These are phyloP conservation scores for Stratiolaelaps scimitus DNA, from an alignment of 1,140 invertebrate species.

Conservation along the genomic window DNA sequence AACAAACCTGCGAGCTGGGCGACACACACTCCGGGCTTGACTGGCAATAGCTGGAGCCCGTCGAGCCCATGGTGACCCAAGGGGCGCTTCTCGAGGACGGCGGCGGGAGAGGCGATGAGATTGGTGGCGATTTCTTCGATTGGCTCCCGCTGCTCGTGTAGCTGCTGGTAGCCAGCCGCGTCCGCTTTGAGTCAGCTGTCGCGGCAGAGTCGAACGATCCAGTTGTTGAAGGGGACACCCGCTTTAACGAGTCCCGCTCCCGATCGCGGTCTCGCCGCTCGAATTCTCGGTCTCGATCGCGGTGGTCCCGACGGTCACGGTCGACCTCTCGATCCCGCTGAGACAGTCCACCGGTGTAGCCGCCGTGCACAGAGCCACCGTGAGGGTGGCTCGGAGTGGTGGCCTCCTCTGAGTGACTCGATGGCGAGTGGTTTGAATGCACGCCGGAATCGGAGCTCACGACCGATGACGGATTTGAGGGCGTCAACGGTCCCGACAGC, in stretches of 20 bases:
- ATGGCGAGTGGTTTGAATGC: constrained; percentile 33
- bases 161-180: too few relatives aligned
- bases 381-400: constrained; percentile 13
- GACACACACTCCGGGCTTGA: constrained; percentile 26
- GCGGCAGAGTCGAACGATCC: too few relatives aligned
- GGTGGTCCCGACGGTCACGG: too few relatives aligned
- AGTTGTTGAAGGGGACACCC: too few relatives aligned
- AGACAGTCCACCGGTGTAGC: too few relatives aligned
- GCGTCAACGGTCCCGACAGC: constrained; percentile 27
- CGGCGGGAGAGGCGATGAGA: constrained; percentile 4
- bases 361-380: too few relatives aligned
- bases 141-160: neutral
- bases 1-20: constrained; percentile 44
- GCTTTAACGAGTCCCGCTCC: too few relatives aligned
- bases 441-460: constrained; percentile 32
- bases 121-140: constrained; percentile 20
- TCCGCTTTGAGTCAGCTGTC: too few relatives aligned
- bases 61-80: constrained; percentile 20
- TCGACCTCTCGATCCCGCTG: too few relatives aligned
- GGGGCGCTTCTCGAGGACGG: neutral
- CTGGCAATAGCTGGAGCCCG: constrained; percentile 25
- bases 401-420: constrained; percentile 26
- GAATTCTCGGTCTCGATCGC: too few relatives aligned
- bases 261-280: too few relatives aligned
- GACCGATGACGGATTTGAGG: constrained; percentile 35